Base-by-base conservation (phyloP, 1,140 invertebrate species). In the Uloborus diversus region DNA sequence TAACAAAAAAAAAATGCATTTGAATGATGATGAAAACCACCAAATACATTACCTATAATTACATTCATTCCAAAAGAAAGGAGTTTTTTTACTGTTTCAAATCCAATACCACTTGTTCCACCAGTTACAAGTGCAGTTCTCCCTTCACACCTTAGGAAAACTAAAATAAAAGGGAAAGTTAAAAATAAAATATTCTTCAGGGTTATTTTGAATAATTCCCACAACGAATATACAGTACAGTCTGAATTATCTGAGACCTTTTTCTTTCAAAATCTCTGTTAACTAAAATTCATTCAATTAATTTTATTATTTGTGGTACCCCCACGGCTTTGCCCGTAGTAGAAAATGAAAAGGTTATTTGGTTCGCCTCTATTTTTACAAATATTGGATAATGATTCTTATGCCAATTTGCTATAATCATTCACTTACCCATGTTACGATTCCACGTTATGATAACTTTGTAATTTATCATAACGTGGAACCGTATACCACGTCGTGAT, bases 91-190 rank as follows among this genome's bases (percentile, higher is more conserved):
- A 94, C 91, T 17, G 96, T 90, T 86, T 92, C 89, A n/a, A 89
- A 88, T 17, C 95, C 96, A 84, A 98, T 96, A 20, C 96, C 95
- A 82, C 93, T 88, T 30, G 92, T 91, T 13, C 95, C 95, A 71
- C 95, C 96, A 56, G 73, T 78, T 35, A 78, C 57, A 0, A 78
- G 30, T 56, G 73, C 73, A 25, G 73, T 78, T 4, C 61, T 42
- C 35, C 73, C 73, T 57, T 78, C 73, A 66, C 73, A 78, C 35
- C 73, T 53, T n/a, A 78, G 4, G 49, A 78, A 78, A 14, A 78
- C 73, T 78, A 30, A 57, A 57, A 57, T 25, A 64, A 70, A 56
- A 7, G 7, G 25, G 4, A 20, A 42, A 70, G 25, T 30, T 23
- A 4, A n/a, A 35, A 14, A n/a, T 17, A 30, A 68, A 51, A 23